Conservation (phyloP, 2,888 invertebrate genomes). For the Chymomyza amoena region DNA sequence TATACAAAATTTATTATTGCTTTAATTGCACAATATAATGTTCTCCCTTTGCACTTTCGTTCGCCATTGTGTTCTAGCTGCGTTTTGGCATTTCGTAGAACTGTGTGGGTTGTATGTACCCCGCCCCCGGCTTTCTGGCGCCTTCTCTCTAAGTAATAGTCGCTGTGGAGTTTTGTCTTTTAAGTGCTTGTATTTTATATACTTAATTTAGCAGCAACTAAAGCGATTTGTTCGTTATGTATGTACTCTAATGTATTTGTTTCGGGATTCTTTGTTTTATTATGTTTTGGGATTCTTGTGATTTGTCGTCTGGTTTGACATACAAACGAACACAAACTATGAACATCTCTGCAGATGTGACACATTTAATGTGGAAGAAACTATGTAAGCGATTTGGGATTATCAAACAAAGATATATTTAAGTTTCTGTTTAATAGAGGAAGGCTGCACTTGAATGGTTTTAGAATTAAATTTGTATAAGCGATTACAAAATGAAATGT, state of each 20-base stretch:
- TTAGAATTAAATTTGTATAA: too few species aligned
- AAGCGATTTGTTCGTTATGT: not conserved
- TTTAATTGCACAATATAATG: conserved; percentile 21
- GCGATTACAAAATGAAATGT: too few species aligned
- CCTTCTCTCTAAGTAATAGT: not conserved
- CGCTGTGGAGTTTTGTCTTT: conserved; percentile 2
- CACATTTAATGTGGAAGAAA: not conserved
- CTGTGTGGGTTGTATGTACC: not conserved
- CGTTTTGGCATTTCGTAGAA: not conserved
- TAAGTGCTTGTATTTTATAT: not conserved
- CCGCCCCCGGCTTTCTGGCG: not conserved
- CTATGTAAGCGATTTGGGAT: not conserved
- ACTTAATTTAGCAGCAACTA: not conserved
- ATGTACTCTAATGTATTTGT: not conserved
- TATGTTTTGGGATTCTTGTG: not conserved
- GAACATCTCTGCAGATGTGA: not conserved
- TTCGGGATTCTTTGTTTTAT: not conserved
- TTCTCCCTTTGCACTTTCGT: not conserved
- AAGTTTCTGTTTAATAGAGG: not conserved
- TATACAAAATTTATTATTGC: conserved; percentile 18
- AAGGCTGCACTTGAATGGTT: too few species aligned
- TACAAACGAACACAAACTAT: not conserved
- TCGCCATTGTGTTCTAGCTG: not conserved
- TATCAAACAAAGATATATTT: not conserved
- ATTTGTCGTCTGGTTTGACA: not conserved